These are phyloP conservation scores for Aporophyla nigra DNA, from an alignment of 2,888 invertebrate species.

Conservation along the genomic window DNA sequence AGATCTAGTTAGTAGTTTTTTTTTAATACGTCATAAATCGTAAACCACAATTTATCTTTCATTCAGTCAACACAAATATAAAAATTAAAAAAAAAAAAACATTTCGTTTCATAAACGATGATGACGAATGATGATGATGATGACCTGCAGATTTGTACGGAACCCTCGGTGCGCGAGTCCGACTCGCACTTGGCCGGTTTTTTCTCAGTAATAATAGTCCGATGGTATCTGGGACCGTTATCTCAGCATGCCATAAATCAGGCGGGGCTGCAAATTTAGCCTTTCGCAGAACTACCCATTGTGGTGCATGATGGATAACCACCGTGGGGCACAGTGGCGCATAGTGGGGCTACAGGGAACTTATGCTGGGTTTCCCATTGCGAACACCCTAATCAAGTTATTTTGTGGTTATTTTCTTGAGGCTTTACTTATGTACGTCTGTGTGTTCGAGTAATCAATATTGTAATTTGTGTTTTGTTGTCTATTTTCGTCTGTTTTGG, in stretches of 20 bases:
- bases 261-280: conserved; percentile 77
- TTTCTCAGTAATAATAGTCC: conserved; percentile 59
- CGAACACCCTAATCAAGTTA: conserved; percentile 50
- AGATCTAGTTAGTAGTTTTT: too few relatives aligned
- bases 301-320: conserved; percentile 73
- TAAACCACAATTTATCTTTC: too few relatives aligned
- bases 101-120: too few relatives aligned
- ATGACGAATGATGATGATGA: too few relatives aligned
- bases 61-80: too few relatives aligned
- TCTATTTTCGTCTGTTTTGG: conserved; percentile 13
- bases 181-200: too few relatives aligned
- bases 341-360: conserved; percentile 46
- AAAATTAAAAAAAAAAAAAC: too few relatives aligned
- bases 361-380: conserved; percentile 38
- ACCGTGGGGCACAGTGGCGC: conserved; percentile 55
- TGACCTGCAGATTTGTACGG: too few relatives aligned
- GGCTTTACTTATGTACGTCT: conserved; percentile 12
- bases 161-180: too few relatives aligned
- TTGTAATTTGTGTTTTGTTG: conserved; percentile 20
- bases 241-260: conserved; percentile 78
- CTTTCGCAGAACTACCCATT: conserved; percentile 71
- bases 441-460: conserved; percentile 11
- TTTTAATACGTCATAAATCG: too few relatives aligned
- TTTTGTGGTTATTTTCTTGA: conserved; percentile 51
- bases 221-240: conserved; percentile 67